Conservation (phyloP, 1,140 invertebrate genomes). For the Bactericera cockerelli region DNA sequence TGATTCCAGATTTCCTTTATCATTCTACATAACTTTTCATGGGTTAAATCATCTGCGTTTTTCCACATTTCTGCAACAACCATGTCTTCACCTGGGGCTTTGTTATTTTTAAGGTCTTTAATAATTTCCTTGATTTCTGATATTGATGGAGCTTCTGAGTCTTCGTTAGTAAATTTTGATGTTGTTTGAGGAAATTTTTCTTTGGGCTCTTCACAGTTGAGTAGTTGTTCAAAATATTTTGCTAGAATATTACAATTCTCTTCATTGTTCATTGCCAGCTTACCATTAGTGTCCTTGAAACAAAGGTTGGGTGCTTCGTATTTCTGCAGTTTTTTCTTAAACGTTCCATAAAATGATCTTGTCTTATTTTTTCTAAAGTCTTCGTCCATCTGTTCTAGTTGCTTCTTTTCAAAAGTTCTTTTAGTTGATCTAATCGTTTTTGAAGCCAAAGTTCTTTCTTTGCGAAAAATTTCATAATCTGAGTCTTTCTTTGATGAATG, state of each 20-base stretch:
- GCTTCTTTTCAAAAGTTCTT: not conserved
- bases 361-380: slow-evolving; percentile 8
- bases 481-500: not conserved
- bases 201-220: slow-evolving; percentile 10
- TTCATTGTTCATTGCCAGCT: not conserved
- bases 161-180: not conserved
- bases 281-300: slow-evolving; percentile 1
- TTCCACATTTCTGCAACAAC: slow-evolving; percentile 22
- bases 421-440: not conserved
- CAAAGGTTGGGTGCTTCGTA: slow-evolving; percentile 6
- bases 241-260: slow-evolving; percentile 1
- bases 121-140: slow-evolving; percentile 12
- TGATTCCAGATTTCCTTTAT: slow-evolving; percentile 10
- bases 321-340: slow-evolving; percentile 2
- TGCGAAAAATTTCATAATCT: not conserved
- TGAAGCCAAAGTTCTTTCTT: not conserved
- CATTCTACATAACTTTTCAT: not conserved
- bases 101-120: slow-evolving; percentile 18
- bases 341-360: slow-evolving; percentile 3
- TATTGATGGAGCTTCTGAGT: slow-evolving; percentile 5
- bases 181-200: not conserved
- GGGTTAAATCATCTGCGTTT: not conserved
- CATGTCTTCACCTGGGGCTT: slow-evolving; percentile 20
- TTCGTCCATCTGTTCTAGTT: slow-evolving; percentile 1
- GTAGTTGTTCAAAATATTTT: slow-evolving; percentile 4